These are phyloP conservation scores for Augochlora pura DNA, from an alignment of 1,140 invertebrate genomes.

Conservation along the genomic window DNA sequence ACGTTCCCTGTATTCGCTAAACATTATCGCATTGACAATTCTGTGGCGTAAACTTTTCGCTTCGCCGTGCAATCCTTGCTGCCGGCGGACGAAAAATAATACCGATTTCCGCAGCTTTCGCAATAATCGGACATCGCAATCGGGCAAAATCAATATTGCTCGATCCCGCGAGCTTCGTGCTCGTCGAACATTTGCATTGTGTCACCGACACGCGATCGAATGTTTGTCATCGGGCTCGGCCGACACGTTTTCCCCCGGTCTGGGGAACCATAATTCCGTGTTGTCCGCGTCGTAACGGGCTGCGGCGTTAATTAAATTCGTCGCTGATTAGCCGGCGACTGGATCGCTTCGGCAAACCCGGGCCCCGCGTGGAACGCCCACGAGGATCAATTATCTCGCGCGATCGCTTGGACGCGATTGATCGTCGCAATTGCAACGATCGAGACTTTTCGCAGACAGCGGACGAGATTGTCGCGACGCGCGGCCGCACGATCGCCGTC, in stretches of 20 bases:
- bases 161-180: no score
- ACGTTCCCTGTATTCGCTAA: no score
- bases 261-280: not conserved
- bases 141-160: no score
- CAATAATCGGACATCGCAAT: no score
- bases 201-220: no score
- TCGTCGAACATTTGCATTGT: no score
- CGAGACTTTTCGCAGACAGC: not conserved
- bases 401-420: conserved; percentile 39
- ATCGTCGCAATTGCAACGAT: conserved; percentile 40
- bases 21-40: no score
- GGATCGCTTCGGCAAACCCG: not conserved
- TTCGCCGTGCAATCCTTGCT: no score
- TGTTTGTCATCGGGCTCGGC: no score
- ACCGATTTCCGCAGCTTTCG: no score
- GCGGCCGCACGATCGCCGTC: not conserved
- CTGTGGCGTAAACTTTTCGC: no score
- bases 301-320: conserved; percentile 30
- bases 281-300: not conserved
- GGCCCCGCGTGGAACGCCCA: not conserved
- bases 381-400: conserved; percentile 11
- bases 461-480: not conserved
- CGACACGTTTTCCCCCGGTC: not conserved
- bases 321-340: conserved; percentile 16
- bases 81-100: no score